Evolutionary conservation across 2,888 invertebrate genomes (phyloP).

Genomic region (Phortica okadai): DNA sequence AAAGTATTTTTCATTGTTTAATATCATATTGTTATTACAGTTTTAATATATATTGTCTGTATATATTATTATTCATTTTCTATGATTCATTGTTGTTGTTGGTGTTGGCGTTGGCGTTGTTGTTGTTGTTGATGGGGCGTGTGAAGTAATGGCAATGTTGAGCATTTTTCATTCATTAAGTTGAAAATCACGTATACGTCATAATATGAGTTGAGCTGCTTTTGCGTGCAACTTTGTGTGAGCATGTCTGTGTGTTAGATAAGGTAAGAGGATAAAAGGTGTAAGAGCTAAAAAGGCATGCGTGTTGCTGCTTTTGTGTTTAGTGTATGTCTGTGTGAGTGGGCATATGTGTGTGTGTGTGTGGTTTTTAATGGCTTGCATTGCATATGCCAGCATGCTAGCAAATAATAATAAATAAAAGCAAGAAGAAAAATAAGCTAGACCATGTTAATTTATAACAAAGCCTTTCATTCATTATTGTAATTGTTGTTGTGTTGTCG

Average conservation of each 20-base stretch:
- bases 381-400: too few relatives aligned
- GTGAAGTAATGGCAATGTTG: background rate
- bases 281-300: background rate
- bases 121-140: background rate
- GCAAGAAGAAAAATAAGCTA: constrained; percentile 11
- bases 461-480: background rate
- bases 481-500: constrained; percentile 5
- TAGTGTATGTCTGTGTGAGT: background rate
- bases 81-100: too few relatives aligned
- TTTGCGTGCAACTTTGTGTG: background rate
- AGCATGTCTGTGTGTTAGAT: background rate
- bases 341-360: background rate
- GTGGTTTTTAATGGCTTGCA: background rate
- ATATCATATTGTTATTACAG: too few relatives aligned
- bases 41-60: too few relatives aligned
- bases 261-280: too few relatives aligned
- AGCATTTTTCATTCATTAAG: background rate
- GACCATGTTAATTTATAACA: background rate
- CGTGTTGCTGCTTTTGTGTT: background rate
- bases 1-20: too few relatives aligned
- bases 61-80: too few relatives aligned
- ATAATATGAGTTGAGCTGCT: background rate
- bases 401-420: background rate
- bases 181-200: background rate
- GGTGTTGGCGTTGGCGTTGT: too few relatives aligned